Evolutionary conservation across 1,140 invertebrate species (phyloP).

Genomic region (Aleiodes sp.): DNA sequence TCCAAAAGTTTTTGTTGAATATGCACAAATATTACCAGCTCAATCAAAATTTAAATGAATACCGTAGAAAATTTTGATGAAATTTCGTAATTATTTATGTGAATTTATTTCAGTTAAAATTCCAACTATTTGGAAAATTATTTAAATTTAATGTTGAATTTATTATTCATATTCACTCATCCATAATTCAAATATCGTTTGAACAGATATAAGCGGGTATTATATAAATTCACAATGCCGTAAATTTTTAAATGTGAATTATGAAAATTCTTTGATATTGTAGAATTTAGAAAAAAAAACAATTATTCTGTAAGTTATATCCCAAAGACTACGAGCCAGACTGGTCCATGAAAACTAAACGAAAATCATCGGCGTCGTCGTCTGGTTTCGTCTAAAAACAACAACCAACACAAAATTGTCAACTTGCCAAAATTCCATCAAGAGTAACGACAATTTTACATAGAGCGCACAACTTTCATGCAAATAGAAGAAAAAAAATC

Average conservation of each 20-base stretch:
- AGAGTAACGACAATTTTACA: slow-evolving; percentile 23
- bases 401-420: slow-evolving; percentile 49
- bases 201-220: too few species aligned
- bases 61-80: background rate
- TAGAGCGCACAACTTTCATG: background rate
- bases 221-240: too few species aligned
- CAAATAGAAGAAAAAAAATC: background rate
- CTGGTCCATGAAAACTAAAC: background rate
- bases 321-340: too few species aligned
- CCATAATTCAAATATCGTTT: too few species aligned
- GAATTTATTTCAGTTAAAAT: too few species aligned
- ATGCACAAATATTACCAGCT: too few species aligned
- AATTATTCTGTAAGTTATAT: background rate
- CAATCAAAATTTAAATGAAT: too few species aligned
- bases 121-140: background rate
- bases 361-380: slow-evolving; percentile 4
- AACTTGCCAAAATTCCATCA: slow-evolving; percentile 55
- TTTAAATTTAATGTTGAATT: too few species aligned
- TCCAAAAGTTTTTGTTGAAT: slow-evolving; percentile 6
- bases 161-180: too few species aligned
- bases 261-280: too few species aligned
- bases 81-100: background rate
- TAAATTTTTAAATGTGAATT: too few species aligned
- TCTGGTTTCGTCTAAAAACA: slow-evolving; percentile 47
- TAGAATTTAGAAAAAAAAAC: background rate